These are phyloP conservation scores for Heliothis virescens DNA, from an alignment of 1,140 invertebrate species.

Conservation along the genomic window DNA sequence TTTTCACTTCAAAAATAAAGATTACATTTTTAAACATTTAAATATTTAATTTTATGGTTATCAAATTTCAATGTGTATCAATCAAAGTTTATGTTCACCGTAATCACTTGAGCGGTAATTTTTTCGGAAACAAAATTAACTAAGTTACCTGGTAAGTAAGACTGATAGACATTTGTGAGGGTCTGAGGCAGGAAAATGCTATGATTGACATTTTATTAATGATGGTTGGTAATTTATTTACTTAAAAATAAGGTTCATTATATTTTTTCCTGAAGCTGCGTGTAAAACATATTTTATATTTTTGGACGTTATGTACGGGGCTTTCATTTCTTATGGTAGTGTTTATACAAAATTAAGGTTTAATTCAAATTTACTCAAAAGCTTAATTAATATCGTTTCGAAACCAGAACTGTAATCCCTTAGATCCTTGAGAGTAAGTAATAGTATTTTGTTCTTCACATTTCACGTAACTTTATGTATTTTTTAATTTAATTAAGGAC, in stretches of 20 bases:
- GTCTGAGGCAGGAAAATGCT: constrained; percentile 53
- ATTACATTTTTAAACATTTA: neutral
- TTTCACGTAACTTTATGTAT: too few species aligned
- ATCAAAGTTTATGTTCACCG: constrained; percentile 1
- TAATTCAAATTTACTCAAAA: neutral
- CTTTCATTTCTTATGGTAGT: too few species aligned
- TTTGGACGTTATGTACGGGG: too few species aligned
- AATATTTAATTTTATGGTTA: constrained; percentile 54
- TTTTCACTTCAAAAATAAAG: too few species aligned
- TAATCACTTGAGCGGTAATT: constrained; percentile 63
- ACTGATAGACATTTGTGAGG: constrained; percentile 70
- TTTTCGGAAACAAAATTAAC: constrained; percentile 66
- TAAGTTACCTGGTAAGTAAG: constrained; percentile 72
- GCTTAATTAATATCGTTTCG: too few species aligned
- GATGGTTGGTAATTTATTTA: constrained; percentile 47
- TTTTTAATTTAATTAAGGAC: neutral
- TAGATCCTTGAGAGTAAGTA: too few species aligned
- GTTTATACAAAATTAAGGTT: neutral
- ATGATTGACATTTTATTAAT: constrained; percentile 66
- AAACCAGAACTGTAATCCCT: too few species aligned
- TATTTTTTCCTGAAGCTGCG: neutral
- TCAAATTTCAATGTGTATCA: constrained; percentile 17
- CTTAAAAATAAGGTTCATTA: constrained; percentile 54
- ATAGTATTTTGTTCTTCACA: too few species aligned
- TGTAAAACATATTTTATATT: too few species aligned